phyloP scores from a whole-genome alignment of 2,797 vertebrate genomes.

The Periparus ater region DNA sequence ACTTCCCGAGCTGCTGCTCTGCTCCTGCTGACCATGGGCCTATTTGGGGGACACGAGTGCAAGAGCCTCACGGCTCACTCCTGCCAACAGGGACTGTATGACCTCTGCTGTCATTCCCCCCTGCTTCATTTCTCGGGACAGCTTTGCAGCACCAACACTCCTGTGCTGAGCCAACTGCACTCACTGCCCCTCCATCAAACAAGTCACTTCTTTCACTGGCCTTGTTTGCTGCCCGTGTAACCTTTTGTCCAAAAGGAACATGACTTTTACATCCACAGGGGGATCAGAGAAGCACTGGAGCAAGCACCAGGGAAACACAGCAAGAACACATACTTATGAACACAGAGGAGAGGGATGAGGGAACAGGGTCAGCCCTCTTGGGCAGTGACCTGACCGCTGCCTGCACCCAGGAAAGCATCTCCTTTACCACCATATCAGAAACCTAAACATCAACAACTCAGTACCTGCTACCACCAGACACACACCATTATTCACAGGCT shows the following conservation, averaged over 20 bases:
- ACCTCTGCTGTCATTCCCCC: not conserved
- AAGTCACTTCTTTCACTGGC: not conserved
- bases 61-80: not conserved
- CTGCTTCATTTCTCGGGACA: not conserved
- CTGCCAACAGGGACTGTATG: not conserved
- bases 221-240: not conserved
- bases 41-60: rapidly evolving
- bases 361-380: not conserved
- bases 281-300: not conserved
- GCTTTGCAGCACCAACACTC: not conserved
- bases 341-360: not conserved
- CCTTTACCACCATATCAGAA: not conserved
- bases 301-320: not conserved
- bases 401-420: not conserved
- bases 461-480: not conserved
- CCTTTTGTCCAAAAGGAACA: not conserved
- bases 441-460: not conserved
- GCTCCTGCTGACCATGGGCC: rapidly evolving
- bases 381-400: rapidly evolving
- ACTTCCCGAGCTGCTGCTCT: not conserved
- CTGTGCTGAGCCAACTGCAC: not conserved
- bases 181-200: not conserved
- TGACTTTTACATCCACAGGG: not conserved
- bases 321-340: rapidly evolving
- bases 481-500: not conserved